phyloP scores from a whole-genome alignment of 2,888 invertebrate species.

The Rhingia campestris region DNA sequence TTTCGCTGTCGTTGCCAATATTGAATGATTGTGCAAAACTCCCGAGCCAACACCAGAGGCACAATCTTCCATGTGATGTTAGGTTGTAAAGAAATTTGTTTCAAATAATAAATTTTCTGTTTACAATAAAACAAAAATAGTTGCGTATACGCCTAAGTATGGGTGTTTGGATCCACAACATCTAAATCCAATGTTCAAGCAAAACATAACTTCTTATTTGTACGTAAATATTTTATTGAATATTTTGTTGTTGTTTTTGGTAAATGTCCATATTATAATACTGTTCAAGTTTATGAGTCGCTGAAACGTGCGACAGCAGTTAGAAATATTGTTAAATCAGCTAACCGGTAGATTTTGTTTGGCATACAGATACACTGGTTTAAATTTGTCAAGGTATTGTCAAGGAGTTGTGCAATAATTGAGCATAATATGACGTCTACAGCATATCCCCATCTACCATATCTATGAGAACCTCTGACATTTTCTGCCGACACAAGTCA shows the following conservation, averaged over 20 bases:
- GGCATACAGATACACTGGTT: not conserved
- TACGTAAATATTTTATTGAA: conserved; percentile 33
- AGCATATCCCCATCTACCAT: conserved; percentile 86
- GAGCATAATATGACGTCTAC: conserved; percentile 77
- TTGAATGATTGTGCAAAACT: too few relatives aligned
- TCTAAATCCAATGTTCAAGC: too few relatives aligned
- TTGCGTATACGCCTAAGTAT: too few relatives aligned
- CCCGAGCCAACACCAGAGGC: too few relatives aligned
- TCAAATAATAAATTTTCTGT: too few relatives aligned
- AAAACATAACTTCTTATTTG: not conserved
- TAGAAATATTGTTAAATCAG: conserved; percentile 6
- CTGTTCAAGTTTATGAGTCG: conserved; percentile 25
- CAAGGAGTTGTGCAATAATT: conserved; percentile 37
- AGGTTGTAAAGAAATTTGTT: too few relatives aligned
- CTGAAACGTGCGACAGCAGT: not conserved
- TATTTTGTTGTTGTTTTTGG: not conserved
- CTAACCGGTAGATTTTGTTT: conserved; percentile 1
- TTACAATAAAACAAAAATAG: too few relatives aligned
- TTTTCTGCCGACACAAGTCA: conserved; percentile 86
- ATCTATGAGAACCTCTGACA: conserved; percentile 88
- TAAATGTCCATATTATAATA: conserved; percentile 28
- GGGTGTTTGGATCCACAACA: too few relatives aligned
- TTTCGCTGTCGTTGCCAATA: too few relatives aligned
- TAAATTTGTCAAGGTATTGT: conserved; percentile 34
- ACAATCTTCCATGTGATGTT: too few relatives aligned